phyloP scores from a whole-genome alignment of 2,797 vertebrate species.

The Mormyrus hasselquistii region DNA sequence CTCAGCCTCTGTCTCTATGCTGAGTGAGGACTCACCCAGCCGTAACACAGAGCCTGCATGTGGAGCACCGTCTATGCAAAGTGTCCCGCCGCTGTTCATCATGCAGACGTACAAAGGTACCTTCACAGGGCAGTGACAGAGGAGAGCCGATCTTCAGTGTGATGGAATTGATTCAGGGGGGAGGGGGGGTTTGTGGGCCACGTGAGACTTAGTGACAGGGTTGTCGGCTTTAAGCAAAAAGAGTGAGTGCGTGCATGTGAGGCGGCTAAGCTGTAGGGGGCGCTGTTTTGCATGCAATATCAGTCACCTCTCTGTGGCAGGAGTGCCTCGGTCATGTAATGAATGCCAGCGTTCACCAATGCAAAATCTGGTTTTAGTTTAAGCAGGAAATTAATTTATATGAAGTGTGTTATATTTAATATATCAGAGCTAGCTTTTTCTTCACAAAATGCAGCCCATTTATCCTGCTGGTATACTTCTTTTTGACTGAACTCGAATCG shows the following conservation, averaged over 20 bases:
- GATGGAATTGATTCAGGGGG: neutral
- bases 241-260: neutral
- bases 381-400: neutral
- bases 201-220: neutral
- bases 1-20: neutral
- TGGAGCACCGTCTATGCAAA: conserved; percentile 18
- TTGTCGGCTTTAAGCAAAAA: neutral
- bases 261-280: neutral
- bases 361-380: neutral
- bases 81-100: conserved; percentile 38
- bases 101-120: conserved; percentile 34
- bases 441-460: neutral
- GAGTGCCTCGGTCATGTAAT: neutral
- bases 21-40: neutral
- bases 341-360: neutral
- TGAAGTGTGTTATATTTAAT: neutral
- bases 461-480: neutral
- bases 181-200: neutral
- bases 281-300: neutral
- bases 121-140: conserved; percentile 13
- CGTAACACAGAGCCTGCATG: conserved; percentile 32
- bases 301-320: neutral
- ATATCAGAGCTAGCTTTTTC: neutral
- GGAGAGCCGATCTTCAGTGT: neutral
- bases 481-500: neutral